Conservation (phyloP, 2,113 vertebrate genomes). For the Lepisosteus osseus region DNA sequence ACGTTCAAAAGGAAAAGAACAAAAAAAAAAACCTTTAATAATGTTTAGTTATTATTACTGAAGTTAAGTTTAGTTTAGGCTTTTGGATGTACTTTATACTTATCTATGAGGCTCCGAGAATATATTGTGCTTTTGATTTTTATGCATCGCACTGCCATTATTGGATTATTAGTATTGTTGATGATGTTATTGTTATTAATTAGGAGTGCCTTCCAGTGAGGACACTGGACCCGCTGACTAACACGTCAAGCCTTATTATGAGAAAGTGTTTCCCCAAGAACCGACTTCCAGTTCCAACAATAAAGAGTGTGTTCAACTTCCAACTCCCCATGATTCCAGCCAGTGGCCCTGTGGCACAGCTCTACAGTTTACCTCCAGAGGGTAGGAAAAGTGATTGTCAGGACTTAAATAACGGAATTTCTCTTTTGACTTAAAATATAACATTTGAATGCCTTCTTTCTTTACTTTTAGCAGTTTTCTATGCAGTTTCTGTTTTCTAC, state of each 20-base stretch:
- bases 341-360: constrained; percentile 82
- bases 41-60: too few species aligned
- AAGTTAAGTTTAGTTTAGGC: not conserved
- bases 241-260: constrained; percentile 95
- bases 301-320: constrained; percentile 87
- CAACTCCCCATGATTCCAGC: constrained; percentile 80
- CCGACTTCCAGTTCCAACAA: constrained; percentile 90
- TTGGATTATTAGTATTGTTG: not conserved
- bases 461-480: not conserved
- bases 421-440: not conserved
- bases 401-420: not conserved
- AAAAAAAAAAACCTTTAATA: too few species aligned
- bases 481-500: not conserved
- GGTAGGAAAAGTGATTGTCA: constrained; percentile 60
- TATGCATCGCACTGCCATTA: not conserved
- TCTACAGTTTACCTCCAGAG: constrained; percentile 84
- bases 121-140: not conserved
- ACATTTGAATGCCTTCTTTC: not conserved
- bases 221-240: constrained; percentile 90
- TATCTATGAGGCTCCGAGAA: not conserved
- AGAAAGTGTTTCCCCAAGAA: constrained; percentile 99
- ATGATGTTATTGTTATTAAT: constrained; percentile 23
- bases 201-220: constrained; percentile 94
- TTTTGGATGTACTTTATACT: not conserved
- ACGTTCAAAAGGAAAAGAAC: too few species aligned